Evolutionary conservation across 2,888 invertebrate genomes (phyloP).

Genomic region (Sminthurinus aureus): DNA sequence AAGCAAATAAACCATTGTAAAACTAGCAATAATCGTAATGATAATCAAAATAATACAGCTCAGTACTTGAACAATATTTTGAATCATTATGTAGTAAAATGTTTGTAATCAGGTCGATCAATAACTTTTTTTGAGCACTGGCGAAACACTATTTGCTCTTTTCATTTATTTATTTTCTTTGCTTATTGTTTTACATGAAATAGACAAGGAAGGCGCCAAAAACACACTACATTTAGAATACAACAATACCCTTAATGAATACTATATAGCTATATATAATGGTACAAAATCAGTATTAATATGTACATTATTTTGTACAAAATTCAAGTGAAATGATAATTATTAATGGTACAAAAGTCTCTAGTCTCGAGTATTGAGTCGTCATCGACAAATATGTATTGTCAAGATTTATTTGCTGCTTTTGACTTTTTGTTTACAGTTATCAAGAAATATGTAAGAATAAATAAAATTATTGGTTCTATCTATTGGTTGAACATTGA

Average conservation of each 20-base stretch:
- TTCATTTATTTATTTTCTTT: neutral
- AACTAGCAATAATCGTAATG: too few relatives aligned
- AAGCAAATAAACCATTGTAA: too few relatives aligned
- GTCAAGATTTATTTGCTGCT: neutral
- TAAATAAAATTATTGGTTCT: too few relatives aligned
- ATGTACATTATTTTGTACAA: neutral
- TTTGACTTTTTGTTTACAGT: neutral
- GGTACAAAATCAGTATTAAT: neutral
- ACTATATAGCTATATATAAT: neutral
- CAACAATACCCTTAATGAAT: neutral
- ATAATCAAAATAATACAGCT: neutral
- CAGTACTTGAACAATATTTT: constrained; percentile 18
- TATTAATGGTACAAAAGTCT: too few relatives aligned
- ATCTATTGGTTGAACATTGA: too few relatives aligned
- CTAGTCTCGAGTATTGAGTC: too few relatives aligned
- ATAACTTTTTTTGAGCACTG: constrained; percentile 27
- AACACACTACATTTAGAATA: neutral
- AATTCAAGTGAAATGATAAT: too few relatives aligned
- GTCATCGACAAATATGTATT: too few relatives aligned
- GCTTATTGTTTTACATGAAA: constrained; percentile 1
- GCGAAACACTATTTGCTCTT: neutral
- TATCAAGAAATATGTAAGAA: too few relatives aligned
- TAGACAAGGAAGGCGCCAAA: constrained; percentile 1
- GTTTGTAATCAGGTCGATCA: constrained; percentile 42
- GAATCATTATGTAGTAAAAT: constrained; percentile 28